phyloP scores from a whole-genome alignment of 2,113 vertebrate species.

The Spermophilus dauricus region DNA sequence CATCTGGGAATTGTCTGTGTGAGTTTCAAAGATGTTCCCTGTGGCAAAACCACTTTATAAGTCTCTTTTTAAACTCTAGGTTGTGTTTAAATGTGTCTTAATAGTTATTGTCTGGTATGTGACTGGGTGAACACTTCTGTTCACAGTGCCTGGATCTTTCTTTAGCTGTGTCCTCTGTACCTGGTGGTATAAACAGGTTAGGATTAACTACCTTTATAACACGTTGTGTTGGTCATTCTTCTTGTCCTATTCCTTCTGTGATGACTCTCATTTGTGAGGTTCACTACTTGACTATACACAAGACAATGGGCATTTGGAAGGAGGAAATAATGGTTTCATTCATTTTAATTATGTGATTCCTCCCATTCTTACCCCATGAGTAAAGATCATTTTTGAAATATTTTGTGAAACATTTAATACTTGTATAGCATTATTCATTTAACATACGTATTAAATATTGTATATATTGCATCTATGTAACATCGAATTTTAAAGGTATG shows the following conservation, averaged over 20 bases:
- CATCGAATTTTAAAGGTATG: not conserved
- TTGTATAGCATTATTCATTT: not conserved
- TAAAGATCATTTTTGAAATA: not conserved
- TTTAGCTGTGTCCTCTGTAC: not conserved
- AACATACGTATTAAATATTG: not conserved
- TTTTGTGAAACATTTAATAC: not conserved
- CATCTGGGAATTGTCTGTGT: constrained; percentile 77
- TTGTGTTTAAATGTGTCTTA: constrained; percentile 61
- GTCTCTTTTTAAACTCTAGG: constrained; percentile 69
- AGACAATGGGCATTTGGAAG: not conserved
- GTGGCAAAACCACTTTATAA: constrained; percentile 73
- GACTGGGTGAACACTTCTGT: not conserved
- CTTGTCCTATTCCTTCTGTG: not conserved
- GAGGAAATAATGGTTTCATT: not conserved
- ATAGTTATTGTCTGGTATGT: not conserved
- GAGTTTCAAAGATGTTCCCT: constrained; percentile 80
- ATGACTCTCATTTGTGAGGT: not conserved
- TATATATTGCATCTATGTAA: no score
- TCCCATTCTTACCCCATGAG: not conserved
- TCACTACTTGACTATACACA: not conserved
- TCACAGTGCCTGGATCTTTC: not conserved
- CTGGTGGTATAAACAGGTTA: not conserved
- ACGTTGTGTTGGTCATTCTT: not conserved
- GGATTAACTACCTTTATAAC: not conserved
- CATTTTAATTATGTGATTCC: not conserved